Evolutionary conservation across 1,140 invertebrate species (phyloP).

Genomic region (Aphaenogaster ashmeadi): DNA sequence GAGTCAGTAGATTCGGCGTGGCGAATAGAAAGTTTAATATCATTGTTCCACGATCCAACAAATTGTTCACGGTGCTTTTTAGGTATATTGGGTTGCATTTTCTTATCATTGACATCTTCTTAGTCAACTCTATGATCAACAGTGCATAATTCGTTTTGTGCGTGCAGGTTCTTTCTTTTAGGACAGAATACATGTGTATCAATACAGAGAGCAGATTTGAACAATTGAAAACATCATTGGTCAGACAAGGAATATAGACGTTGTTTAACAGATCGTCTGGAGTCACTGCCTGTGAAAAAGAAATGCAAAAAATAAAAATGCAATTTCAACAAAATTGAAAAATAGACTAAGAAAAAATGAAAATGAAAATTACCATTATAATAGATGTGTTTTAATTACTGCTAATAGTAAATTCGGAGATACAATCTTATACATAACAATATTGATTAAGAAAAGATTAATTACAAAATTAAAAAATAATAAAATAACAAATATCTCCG

Average conservation of each 20-base stretch:
- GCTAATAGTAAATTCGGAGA: not conserved
- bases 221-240: constrained; percentile 33
- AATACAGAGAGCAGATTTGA: constrained; percentile 67
- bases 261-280: constrained; percentile 77
- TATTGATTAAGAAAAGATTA: too few species aligned
- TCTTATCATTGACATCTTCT: constrained; percentile 70
- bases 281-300: constrained; percentile 19
- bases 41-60: constrained; percentile 59
- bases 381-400: not conserved
- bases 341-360: not conserved
- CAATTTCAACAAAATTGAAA: not conserved
- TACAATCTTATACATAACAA: too few species aligned
- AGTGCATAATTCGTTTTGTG: constrained; percentile 29
- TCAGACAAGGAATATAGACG: constrained; percentile 78
- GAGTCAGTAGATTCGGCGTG: not conserved
- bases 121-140: constrained; percentile 46
- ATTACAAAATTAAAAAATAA: too few species aligned
- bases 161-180: constrained; percentile 15
- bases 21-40: constrained; percentile 59
- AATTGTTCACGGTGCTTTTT: constrained; percentile 56
- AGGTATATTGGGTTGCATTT: constrained; percentile 46
- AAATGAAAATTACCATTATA: not conserved
- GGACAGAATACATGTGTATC: constrained; percentile 56
- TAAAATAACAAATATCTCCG: too few species aligned
- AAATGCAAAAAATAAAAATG: not conserved